Evolutionary conservation across 2,797 vertebrate species (phyloP), one percentile per base, ranked within the genome.

Genomic region (Phrynocephalus guinanensis): DNA sequence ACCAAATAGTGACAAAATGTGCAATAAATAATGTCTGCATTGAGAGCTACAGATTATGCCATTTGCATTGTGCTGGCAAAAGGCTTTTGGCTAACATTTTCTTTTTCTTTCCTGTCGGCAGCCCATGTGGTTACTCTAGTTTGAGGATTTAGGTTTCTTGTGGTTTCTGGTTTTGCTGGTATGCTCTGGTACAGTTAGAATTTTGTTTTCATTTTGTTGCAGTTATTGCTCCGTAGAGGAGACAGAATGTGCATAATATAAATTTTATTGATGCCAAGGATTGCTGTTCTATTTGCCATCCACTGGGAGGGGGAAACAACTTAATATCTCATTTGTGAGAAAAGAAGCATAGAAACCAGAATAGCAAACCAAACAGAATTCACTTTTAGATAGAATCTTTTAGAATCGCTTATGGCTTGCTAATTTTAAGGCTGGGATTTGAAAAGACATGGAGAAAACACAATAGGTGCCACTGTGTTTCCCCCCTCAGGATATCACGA

Each of bases 251-350:
- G 38, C 75, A 77, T 77, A 50, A 75, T 56, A 44, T 24, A 24
- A 28, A 28, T 52, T 26, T 48, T 50, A 5, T 50, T 77, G 75
- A 48, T 81, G 56, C 50, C 18, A 66, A 81, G 60, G 38, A 63
- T 70, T 0, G 85, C 86, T 93, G 63, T 85, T 90, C 90, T 89
- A 83, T 33, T 11, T 71, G 28, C 66, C 26, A 38, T 71, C 6
- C 52, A 71, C 20, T 70, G 15, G 44, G 30, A 79, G 44, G 20
- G 48, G 22, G 22, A 78, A 44, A 75, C 10, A 50, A 70, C 66
- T 82, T 76, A 90, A n/a, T 28, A n/a, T n/a, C n/a, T 71, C 10
- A n/a, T 71, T 71, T 63, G 60, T 63, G 60, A 63, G 20, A 20
- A 15, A 13, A 63, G 16, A 18, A 18, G 18, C 38, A 44, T 82